Evolutionary conservation across 2,797 vertebrate species (phyloP).

Genomic region (Phrynocephalus forsythii): DNA sequence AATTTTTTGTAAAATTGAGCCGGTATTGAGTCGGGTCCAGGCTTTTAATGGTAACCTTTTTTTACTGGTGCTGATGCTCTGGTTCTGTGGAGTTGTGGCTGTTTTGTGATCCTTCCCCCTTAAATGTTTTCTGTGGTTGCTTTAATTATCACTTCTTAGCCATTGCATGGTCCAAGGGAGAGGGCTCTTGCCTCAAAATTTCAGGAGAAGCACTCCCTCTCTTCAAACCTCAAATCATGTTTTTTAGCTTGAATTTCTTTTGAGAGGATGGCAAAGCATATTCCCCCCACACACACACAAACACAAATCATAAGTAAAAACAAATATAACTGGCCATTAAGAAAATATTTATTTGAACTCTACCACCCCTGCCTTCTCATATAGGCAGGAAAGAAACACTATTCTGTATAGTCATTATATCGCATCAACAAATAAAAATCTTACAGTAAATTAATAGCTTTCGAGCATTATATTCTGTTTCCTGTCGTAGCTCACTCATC

Average conservation of each 20-base stretch:
- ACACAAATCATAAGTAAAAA: neutral
- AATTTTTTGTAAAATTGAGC: too few species aligned
- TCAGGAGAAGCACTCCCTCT: too few species aligned
- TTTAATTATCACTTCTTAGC: neutral
- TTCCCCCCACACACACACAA: too few species aligned
- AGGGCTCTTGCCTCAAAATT: too few species aligned
- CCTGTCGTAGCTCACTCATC: neutral
- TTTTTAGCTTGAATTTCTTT: too few species aligned
- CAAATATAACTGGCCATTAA: neutral
- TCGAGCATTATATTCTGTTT: neutral
- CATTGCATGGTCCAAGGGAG: too few species aligned
- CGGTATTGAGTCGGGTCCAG: too few species aligned
- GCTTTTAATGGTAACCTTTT: neutral
- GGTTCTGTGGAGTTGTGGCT: neutral
- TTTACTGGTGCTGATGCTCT: neutral
- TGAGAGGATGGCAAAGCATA: too few species aligned
- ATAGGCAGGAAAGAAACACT: too few species aligned
- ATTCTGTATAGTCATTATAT: neutral
- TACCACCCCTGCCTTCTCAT: too few species aligned
- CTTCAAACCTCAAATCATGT: too few species aligned
- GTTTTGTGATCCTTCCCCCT: neutral
- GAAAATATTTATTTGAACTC: neutral
- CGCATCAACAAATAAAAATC: neutral
- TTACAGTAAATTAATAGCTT: neutral
- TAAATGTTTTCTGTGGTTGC: too few species aligned